Conservation (phyloP, 2,113 vertebrate genomes). For the Canis aureus region DNA sequence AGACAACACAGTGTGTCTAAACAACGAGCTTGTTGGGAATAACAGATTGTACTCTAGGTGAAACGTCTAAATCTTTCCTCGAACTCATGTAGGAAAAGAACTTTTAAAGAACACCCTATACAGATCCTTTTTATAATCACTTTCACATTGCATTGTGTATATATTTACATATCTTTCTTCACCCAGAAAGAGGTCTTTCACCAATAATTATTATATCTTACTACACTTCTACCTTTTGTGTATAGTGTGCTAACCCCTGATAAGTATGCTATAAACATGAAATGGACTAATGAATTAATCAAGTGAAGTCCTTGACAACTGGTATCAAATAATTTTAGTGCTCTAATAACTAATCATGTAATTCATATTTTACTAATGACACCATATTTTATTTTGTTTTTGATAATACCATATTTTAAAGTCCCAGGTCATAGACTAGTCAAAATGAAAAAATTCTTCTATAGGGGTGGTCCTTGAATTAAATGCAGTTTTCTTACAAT, state of each 20-base stretch:
- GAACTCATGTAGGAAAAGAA: not conserved
- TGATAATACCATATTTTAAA: not conserved
- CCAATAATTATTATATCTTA: not conserved
- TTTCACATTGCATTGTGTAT: not conserved
- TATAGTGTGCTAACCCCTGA: not conserved
- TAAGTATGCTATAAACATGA: not conserved
- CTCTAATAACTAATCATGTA: not conserved
- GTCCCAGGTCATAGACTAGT: not conserved
- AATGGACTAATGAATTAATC: not conserved
- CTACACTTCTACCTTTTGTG: not conserved
- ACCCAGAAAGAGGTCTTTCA: not conserved
- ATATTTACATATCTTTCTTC: not conserved
- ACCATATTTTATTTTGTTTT: not conserved
- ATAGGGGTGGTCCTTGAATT: not conserved
- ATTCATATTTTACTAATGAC: not conserved
- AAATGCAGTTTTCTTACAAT: not conserved
- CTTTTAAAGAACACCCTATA: not conserved
- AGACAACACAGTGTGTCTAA: not conserved
- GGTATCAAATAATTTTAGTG: not conserved
- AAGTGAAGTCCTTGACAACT: not conserved
- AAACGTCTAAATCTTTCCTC: not conserved
- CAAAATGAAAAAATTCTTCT: constrained; percentile 6
- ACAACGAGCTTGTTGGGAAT: not conserved
- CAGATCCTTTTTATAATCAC: not conserved
- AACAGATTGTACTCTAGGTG: not conserved